phyloP scores from a whole-genome alignment of 2,113 vertebrate genomes.

The Dasypus novemcinctus region DNA sequence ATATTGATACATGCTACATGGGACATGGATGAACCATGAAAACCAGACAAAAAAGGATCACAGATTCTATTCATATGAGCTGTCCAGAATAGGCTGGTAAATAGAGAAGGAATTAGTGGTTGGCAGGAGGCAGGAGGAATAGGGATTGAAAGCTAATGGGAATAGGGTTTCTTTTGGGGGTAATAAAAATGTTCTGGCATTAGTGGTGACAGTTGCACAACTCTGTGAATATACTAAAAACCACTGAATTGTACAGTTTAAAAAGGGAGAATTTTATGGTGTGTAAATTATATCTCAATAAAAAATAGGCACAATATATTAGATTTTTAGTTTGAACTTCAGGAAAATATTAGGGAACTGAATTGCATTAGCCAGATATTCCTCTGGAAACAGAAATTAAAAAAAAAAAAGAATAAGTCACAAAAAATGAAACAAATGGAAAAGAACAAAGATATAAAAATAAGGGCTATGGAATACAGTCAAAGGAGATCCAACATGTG shows the following conservation, averaged over 20 bases:
- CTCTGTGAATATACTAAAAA: too few relatives aligned
- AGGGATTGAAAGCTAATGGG: background rate
- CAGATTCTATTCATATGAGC: background rate
- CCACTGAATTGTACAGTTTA: too few relatives aligned
- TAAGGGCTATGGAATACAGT: background rate
- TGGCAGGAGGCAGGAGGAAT: background rate
- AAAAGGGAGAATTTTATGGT: background rate
- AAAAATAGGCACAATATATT: background rate
- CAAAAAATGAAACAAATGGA: background rate
- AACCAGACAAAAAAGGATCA: background rate
- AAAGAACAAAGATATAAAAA: background rate
- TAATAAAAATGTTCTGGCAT: too few relatives aligned
- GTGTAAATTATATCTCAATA: background rate
- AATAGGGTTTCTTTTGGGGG: background rate
- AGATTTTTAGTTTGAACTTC: slow-evolving; percentile 7
- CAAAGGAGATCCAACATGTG: background rate
- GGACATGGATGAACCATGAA: background rate
- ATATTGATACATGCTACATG: background rate
- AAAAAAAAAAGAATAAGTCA: background rate
- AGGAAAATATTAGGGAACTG: background rate
- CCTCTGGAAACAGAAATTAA: background rate
- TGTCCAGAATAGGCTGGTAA: background rate
- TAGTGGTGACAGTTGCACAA: too few relatives aligned
- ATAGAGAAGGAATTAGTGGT: background rate
- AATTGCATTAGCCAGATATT: background rate